Evolutionary conservation across 2,113 vertebrate species (phyloP).

Genomic region (Tachycineta bicolor): DNA sequence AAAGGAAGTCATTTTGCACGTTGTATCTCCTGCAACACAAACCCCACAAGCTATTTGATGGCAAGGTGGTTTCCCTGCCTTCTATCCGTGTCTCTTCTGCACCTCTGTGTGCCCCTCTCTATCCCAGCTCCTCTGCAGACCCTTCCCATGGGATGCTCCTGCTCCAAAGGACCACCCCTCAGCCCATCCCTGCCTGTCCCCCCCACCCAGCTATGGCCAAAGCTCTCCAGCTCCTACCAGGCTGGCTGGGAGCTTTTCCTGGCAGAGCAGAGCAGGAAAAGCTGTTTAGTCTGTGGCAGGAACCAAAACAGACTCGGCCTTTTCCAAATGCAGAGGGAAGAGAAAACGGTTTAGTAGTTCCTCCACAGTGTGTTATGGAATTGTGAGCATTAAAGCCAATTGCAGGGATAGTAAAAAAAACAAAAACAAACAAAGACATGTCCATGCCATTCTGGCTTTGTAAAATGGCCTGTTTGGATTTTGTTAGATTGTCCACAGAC

Average conservation of each 20-base stretch:
- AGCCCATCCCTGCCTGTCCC: background rate
- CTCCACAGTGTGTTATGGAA: background rate
- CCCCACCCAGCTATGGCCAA: background rate
- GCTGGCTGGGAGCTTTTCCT: background rate
- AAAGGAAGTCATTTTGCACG: background rate
- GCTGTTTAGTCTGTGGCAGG: background rate
- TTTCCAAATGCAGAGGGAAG: background rate
- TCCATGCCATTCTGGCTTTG: background rate
- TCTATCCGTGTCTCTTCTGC: background rate
- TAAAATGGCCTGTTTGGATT: background rate
- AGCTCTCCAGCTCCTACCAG: background rate
- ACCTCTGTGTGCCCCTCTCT: background rate
- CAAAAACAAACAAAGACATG: background rate
- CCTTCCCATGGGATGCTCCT: background rate
- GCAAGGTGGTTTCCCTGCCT: background rate
- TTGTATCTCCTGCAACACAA: background rate
- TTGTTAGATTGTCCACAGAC: background rate
- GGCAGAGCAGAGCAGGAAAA: background rate
- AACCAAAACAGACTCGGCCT: background rate
- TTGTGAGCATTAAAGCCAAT: background rate
- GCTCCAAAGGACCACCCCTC: background rate
- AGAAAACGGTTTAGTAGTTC: background rate
- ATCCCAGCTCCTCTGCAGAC: background rate
- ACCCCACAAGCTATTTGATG: background rate
- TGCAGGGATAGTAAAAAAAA: background rate